These are phyloP conservation scores for Tuberolachnus salignus DNA, from an alignment of 2,888 invertebrate species.

Conservation along the genomic window DNA sequence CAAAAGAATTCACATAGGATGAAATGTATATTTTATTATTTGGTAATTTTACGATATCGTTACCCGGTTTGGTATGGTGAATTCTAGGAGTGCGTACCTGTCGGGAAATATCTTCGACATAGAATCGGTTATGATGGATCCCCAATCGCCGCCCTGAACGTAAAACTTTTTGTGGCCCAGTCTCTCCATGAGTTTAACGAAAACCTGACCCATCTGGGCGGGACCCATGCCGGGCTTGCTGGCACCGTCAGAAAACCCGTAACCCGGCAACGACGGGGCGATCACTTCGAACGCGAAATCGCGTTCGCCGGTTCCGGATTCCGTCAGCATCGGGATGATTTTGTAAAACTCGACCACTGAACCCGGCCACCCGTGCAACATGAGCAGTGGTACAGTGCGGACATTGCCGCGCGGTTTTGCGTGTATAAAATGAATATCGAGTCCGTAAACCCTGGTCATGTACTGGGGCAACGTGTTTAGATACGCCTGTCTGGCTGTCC, in stretches of 20 bases:
- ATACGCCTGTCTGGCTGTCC: slow-evolving; percentile 71
- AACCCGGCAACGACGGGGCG: slow-evolving; percentile 73
- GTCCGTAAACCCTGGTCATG: slow-evolving; percentile 72
- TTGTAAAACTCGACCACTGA: slow-evolving; percentile 81
- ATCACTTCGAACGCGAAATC: slow-evolving; percentile 73
- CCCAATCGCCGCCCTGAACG: slow-evolving; percentile 85
- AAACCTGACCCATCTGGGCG: slow-evolving; percentile 67
- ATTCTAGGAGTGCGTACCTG: no score
- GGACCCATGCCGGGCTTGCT: slow-evolving; percentile 69
- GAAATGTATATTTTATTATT: no score
- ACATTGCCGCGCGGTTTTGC: slow-evolving; percentile 66
- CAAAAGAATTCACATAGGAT: no score
- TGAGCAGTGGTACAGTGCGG: slow-evolving; percentile 70
- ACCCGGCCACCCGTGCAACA: slow-evolving; percentile 88
- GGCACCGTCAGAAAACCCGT: slow-evolving; percentile 72
- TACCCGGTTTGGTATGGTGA: no score
- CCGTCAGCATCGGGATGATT: slow-evolving; percentile 71
- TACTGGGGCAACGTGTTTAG: slow-evolving; percentile 80
- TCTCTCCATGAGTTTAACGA: slow-evolving; percentile 74
- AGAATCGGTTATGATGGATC: slow-evolving; percentile 69
- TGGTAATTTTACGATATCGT: no score
- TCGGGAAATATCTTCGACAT: slow-evolving; percentile 72
- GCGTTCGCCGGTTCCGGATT: slow-evolving; percentile 63
- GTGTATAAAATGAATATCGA: slow-evolving; percentile 78
- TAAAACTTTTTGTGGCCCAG: slow-evolving; percentile 72